Evolutionary conservation across 2,113 vertebrate genomes (phyloP).

Genomic region (Oryzias celebensis): DNA sequence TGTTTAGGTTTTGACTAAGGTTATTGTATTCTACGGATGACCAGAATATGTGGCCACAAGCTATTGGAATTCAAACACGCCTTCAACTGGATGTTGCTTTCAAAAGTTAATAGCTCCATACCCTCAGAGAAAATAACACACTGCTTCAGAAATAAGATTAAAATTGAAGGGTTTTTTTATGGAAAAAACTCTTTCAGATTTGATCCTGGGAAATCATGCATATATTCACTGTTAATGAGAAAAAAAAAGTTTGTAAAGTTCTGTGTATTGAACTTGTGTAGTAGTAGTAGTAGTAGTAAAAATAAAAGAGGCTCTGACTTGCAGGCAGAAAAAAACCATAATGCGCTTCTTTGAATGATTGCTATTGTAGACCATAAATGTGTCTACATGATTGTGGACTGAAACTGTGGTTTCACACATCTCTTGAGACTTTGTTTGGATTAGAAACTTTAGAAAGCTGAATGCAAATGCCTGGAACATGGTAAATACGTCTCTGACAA

Average conservation of each 20-base stretch:
- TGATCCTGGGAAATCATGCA: constrained; percentile 30
- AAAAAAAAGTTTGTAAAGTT: constrained; percentile 4
- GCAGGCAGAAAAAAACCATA: background rate
- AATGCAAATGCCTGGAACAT: constrained; percentile 60
- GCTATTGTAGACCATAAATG: constrained; percentile 24
- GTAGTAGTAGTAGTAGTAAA: constrained; percentile 5
- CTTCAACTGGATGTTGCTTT: constrained; percentile 38
- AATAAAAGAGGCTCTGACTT: constrained; percentile 1
- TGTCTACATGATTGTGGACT: constrained; percentile 17
- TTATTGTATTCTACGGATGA: constrained; percentile 17
- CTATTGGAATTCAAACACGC: constrained; percentile 41
- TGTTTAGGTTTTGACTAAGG: constrained; percentile 35
- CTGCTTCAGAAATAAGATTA: constrained; percentile 37
- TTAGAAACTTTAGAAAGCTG: constrained; percentile 34
- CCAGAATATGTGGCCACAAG: constrained; percentile 32
- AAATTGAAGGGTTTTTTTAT: constrained; percentile 29
- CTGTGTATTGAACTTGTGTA: background rate
- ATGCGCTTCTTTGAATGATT: constrained; percentile 39
- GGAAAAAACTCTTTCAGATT: constrained; percentile 35
- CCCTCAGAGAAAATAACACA: constrained; percentile 43
- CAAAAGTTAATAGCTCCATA: constrained; percentile 46
- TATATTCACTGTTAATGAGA: constrained; percentile 16
- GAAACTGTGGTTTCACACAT: constrained; percentile 27
- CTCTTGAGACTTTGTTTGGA: constrained; percentile 41
- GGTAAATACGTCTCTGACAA: constrained; percentile 50